Evolutionary conservation across 2,113 vertebrate genomes (phyloP).

Genomic region (Columbina picui): DNA sequence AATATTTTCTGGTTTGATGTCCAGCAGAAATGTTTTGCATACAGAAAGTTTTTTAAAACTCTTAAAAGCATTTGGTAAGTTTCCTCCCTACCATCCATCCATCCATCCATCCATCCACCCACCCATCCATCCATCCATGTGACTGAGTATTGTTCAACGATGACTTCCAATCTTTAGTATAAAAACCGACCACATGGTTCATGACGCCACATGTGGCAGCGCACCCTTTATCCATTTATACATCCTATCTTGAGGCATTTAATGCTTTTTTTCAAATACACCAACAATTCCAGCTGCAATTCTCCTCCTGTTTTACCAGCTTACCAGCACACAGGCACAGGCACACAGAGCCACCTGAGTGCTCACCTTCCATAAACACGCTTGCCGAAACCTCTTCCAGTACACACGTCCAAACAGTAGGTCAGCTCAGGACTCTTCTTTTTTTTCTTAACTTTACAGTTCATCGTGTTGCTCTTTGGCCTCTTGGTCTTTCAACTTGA

Average conservation of each 20-base stretch:
- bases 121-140: not conserved
- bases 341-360: not conserved
- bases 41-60: not conserved
- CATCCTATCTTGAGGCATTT: not conserved
- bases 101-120: not conserved
- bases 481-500: constrained; percentile 95
- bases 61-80: not conserved
- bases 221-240: not conserved
- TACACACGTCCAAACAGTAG: not conserved
- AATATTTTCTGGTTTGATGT: not conserved
- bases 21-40: not conserved
- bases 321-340: not conserved
- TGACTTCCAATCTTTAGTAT: not conserved
- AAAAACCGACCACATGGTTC: not conserved
- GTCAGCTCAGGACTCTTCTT: not conserved
- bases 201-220: not conserved
- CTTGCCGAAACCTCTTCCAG: not conserved
- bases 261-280: not conserved
- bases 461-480: constrained; percentile 84
- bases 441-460: constrained; percentile 78
- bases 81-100: not conserved
- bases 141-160: not conserved
- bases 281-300: not conserved
- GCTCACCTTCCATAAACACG: not conserved
- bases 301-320: not conserved